Evolutionary conservation across 2,888 invertebrate genomes (phyloP).

Genomic region (Brachylomia viminalis): DNA sequence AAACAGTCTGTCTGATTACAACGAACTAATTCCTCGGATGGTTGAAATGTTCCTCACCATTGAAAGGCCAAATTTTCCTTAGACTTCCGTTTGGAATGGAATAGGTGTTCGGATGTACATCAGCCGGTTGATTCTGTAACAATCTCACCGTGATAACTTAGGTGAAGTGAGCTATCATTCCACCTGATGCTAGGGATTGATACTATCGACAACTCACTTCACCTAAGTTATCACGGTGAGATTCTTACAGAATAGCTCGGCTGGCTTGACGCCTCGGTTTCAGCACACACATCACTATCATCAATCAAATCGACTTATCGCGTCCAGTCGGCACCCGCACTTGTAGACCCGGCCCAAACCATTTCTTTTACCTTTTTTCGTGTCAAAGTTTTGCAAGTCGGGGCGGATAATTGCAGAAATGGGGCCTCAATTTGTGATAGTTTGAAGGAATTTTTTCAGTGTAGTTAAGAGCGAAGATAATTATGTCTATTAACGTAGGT

Average conservation of each 20-base stretch:
- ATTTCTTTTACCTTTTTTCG: slow-evolving; percentile 66
- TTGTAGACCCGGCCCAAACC: slow-evolving; percentile 68
- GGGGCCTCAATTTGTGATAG: neutral
- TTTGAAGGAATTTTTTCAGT: neutral
- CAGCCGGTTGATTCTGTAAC: too few relatives aligned
- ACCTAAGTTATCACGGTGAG: too few relatives aligned
- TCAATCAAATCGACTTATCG: slow-evolving; percentile 83
- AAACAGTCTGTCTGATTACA: neutral
- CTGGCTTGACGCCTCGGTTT: slow-evolving; percentile 55
- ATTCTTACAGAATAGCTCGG: too few relatives aligned
- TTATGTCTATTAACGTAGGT: neutral
- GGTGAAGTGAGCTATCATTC: too few relatives aligned
- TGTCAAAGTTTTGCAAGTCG: slow-evolving; percentile 63
- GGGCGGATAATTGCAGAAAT: slow-evolving; percentile 56
- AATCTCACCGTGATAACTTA: too few relatives aligned
- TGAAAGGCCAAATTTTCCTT: slow-evolving; percentile 17
- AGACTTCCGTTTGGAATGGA: slow-evolving; percentile 41
- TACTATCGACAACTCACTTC: too few relatives aligned
- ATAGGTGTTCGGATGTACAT: slow-evolving; percentile 57
- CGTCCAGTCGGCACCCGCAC: slow-evolving; percentile 71
- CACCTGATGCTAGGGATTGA: too few relatives aligned
- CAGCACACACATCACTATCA: slow-evolving; percentile 69
- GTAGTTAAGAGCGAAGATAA: neutral
- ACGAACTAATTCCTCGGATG: neutral
- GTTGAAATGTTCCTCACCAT: slow-evolving; percentile 10